phyloP scores from a whole-genome alignment of 2,888 invertebrate genomes.

The Leptinotarsa juncta region DNA sequence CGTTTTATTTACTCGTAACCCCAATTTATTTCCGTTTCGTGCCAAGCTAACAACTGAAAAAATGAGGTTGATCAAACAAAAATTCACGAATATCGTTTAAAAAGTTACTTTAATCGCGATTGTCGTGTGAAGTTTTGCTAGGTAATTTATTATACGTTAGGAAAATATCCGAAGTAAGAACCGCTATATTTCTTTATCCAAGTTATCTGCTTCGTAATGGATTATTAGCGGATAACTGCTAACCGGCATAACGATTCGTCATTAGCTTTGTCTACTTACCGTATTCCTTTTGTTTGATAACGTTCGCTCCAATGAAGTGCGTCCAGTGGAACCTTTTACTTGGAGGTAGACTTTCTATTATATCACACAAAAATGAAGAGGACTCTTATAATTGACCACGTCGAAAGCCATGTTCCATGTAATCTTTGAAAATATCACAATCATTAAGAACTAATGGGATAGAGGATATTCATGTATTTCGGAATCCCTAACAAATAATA shows the following conservation, averaged over 20 bases:
- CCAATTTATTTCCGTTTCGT: conserved; percentile 10
- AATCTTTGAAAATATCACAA: no score
- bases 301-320: background rate
- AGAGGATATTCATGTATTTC: no score
- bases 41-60: conserved; percentile 8
- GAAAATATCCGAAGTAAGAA: conserved; percentile 16
- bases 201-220: conserved; percentile 34
- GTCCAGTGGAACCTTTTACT: no score
- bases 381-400: no score
- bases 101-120: conserved; percentile 12
- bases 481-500: no score
- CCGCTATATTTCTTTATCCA: conserved; percentile 35
- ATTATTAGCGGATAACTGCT: conserved; percentile 41
- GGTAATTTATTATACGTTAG: conserved; percentile 16
- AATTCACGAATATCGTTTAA: conserved; percentile 10
- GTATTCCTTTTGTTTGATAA: conserved; percentile 26
- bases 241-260: conserved; percentile 34
- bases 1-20: conserved; percentile 3
- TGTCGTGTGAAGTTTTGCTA: conserved; percentile 6
- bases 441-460: no score
- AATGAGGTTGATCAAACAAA: conserved; percentile 18
- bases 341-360: no score
- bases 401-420: no score
- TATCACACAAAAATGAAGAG: no score
- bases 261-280: conserved; percentile 31